Evolutionary conservation across 2,113 vertebrate genomes (phyloP).

Genomic region (Phalacrocorax carbo): DNA sequence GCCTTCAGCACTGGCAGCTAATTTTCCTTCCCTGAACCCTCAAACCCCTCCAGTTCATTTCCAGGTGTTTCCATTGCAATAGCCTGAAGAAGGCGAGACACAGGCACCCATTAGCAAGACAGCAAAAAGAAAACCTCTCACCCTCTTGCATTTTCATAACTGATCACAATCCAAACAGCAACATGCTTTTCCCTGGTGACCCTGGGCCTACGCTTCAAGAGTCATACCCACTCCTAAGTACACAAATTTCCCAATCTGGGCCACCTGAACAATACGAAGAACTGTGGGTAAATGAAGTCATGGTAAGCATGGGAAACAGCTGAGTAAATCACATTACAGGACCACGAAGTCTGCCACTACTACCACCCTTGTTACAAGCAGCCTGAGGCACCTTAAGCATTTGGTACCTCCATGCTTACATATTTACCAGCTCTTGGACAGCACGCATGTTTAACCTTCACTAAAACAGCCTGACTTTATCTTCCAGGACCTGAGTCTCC

Average conservation of each 20-base stretch:
- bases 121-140: not conserved
- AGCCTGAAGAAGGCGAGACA: not conserved
- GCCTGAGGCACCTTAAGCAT: not conserved
- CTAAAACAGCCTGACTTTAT: not conserved
- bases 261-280: not conserved
- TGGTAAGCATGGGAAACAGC: not conserved
- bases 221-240: not conserved
- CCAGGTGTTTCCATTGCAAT: not conserved
- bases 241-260: not conserved
- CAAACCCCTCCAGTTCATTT: not conserved
- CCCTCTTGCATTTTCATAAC: not conserved
- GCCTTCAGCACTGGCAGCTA: slow-evolving; percentile 1
- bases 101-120: not conserved
- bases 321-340: not conserved
- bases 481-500: not conserved
- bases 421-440: not conserved
- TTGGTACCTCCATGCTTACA: not conserved
- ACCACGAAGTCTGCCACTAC: not conserved
- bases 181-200: not conserved
- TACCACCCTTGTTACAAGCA: not conserved
- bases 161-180: not conserved
- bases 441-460: not conserved
- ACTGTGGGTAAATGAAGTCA: not conserved
- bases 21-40: not conserved
- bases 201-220: not conserved